A percentile compares a stretch with the other conserved stretches of the same genome.
These are phyloP conservation scores for Herpailurus yagouaroundi DNA, from an alignment of 2,113 vertebrate species.

Conservation along the genomic window DNA sequence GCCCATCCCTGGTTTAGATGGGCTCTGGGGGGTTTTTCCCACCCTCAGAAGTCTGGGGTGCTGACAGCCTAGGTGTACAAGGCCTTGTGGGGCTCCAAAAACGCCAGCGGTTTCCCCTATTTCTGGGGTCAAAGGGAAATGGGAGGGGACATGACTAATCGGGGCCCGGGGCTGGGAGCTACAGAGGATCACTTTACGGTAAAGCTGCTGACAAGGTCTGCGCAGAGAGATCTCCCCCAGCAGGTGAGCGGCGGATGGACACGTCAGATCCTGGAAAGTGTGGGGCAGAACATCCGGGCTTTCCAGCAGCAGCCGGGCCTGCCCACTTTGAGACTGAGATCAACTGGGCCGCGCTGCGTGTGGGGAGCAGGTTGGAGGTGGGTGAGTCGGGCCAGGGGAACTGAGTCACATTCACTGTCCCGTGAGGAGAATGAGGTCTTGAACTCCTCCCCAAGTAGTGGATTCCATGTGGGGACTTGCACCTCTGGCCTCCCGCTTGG, in stretches of 20 bases:
- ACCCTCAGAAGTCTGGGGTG: neutral
- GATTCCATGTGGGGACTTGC: neutral
- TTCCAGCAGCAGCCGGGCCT: neutral
- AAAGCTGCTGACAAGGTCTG: neutral
- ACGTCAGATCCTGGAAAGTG: constrained; percentile 68
- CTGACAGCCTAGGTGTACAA: neutral
- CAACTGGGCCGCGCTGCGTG: neutral
- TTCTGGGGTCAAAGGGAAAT: neutral
- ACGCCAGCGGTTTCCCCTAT: neutral
- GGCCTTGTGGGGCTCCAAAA: neutral
- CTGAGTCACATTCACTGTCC: neutral
- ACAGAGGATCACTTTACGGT: neutral
- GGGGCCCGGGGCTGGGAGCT: neutral
- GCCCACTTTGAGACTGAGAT: neutral
- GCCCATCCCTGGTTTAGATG: neutral
- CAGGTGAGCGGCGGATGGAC: neutral
- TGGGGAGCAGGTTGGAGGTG: neutral
- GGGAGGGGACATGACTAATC: neutral
- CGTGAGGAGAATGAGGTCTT: neutral
- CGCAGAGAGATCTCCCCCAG: constrained; percentile 11
- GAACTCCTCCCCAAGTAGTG: neutral
- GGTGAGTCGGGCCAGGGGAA: neutral
- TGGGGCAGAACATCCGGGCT: neutral
- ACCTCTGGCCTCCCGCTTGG: neutral
- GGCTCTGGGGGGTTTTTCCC: neutral